These are phyloP conservation scores for Diplolepis rosae DNA, from an alignment of 2,888 invertebrate species.

Conservation along the genomic window DNA sequence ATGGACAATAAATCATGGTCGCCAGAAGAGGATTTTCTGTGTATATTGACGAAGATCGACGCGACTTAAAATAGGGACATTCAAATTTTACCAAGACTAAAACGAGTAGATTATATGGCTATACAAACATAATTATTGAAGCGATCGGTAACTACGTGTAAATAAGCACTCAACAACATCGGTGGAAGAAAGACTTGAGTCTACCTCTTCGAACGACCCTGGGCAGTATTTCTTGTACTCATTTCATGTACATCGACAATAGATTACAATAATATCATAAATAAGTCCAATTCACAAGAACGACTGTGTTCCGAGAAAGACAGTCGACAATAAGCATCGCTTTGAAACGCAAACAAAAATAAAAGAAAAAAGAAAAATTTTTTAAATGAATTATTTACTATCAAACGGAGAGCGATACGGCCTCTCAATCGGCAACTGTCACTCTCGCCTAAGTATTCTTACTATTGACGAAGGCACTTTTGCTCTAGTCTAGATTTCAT, in stretches of 20 bases:
- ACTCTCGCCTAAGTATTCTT: conserved; percentile 56
- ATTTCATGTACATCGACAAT: conserved; percentile 58
- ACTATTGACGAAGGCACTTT: conserved; percentile 67
- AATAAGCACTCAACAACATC: neutral
- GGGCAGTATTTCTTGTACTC: conserved; percentile 61
- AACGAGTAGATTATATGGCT: neutral
- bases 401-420: conserved; percentile 23
- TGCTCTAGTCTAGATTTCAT: conserved; percentile 52
- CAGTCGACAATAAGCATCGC: conserved; percentile 49
- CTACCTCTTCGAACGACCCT: conserved; percentile 56
- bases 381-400: neutral
- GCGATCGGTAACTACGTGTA: conserved; percentile 19
- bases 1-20: conserved; percentile 65
- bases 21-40: conserved; percentile 57
- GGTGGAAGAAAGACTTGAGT: neutral
- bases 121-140: conserved; percentile 29
- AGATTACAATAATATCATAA: conserved; percentile 50
- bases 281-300: conserved; percentile 51
- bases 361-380: neutral
- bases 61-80: neutral
- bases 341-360: conserved; percentile 14
- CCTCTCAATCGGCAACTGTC: conserved; percentile 45
- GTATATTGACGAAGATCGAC: neutral
- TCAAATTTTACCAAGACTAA: conserved; percentile 22
- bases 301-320: conserved; percentile 48